phyloP scores from a whole-genome alignment of 2,888 invertebrate species.

The Melipona beecheii region DNA sequence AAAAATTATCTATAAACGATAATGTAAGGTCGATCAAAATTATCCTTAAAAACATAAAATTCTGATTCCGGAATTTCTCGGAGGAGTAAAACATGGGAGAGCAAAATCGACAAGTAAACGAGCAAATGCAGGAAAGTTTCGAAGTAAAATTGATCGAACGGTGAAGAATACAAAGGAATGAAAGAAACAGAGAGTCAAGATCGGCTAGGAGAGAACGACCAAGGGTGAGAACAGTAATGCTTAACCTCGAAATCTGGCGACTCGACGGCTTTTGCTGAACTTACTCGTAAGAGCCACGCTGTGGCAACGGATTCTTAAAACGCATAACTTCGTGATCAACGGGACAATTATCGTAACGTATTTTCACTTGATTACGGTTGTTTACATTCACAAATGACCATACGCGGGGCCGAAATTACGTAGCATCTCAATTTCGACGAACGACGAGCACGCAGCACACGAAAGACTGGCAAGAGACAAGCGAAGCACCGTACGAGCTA shows the following conservation, averaged over 20 bases:
- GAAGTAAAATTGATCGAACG: neutral
- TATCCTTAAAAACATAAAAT: neutral
- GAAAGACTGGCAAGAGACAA: slow-evolving; percentile 49
- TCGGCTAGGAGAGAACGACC: neutral
- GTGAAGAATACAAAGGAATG: neutral
- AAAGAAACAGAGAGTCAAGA: neutral
- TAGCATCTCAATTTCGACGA: slow-evolving; percentile 42
- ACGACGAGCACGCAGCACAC: slow-evolving; percentile 36
- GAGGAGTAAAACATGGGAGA: neutral
- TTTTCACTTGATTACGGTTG: neutral
- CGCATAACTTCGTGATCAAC: slow-evolving; percentile 65
- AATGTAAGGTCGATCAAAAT: neutral
- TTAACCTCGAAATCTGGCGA: slow-evolving; percentile 59
- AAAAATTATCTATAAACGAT: neutral
- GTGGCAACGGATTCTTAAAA: slow-evolving; percentile 75
- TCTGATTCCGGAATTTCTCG: neutral
- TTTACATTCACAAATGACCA: slow-evolving; percentile 15
- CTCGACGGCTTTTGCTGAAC: slow-evolving; percentile 50
- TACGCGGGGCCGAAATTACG: slow-evolving; percentile 16
- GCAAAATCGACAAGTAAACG: neutral
- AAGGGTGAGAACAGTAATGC: slow-evolving; percentile 34
- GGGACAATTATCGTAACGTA: neutral
- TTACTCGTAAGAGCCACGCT: slow-evolving; percentile 78
- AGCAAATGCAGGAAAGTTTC: neutral
- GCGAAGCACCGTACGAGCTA: slow-evolving; percentile 17